Evolutionary conservation across 1,140 invertebrate genomes (phyloP).

Genomic region (Neotoxoptera formosana): DNA sequence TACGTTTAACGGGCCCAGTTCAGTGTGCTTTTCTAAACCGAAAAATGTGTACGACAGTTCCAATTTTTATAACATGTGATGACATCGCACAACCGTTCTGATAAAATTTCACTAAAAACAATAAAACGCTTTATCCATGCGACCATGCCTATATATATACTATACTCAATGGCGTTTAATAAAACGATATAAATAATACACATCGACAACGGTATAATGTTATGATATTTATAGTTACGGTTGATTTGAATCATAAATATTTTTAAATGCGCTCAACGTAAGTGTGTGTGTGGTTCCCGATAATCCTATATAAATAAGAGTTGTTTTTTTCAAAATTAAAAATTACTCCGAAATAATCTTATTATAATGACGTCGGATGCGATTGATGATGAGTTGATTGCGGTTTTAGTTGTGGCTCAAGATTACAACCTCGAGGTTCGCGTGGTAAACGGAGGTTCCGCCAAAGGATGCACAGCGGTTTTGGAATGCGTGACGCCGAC

Average conservation of each 20-base stretch:
- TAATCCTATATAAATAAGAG: neutral
- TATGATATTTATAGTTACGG: neutral
- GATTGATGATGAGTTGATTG: neutral
- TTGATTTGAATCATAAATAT: neutral
- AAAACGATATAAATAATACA: neutral
- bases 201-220: neutral
- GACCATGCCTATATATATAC: too few relatives aligned
- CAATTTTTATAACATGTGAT: neutral
- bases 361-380: neutral
- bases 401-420: slow-evolving; percentile 78
- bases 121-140: too few relatives aligned
- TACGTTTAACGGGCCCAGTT: neutral
- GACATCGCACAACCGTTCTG: neutral
- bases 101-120: too few relatives aligned
- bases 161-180: neutral
- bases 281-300: too few relatives aligned
- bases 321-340: neutral
- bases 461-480: slow-evolving; percentile 81
- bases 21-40: neutral
- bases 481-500: slow-evolving; percentile 81
- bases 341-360: neutral
- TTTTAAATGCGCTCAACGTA: neutral
- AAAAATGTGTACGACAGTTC: neutral
- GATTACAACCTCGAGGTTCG: slow-evolving; percentile 79
- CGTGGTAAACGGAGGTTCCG: slow-evolving; percentile 68